A percentile compares a stretch with the other conserved stretches of the same genome.
Evolutionary conservation across 2,113 vertebrate species (phyloP).

Genomic region (Mormyrus lacerda): DNA sequence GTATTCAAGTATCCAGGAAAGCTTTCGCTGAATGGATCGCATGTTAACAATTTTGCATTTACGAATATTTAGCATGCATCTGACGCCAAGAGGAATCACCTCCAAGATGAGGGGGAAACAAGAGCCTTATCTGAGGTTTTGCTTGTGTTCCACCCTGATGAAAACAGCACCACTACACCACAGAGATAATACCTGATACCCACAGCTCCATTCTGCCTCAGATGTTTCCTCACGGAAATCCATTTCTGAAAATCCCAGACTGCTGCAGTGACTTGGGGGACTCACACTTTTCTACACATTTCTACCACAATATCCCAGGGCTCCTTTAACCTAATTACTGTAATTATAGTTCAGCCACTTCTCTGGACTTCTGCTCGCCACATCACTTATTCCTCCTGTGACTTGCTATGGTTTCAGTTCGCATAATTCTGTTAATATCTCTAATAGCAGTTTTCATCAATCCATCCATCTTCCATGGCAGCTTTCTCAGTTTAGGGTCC

Average conservation of each 20-base stretch:
- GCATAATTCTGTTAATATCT: neutral
- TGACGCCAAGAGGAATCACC: neutral
- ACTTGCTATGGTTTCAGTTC: neutral
- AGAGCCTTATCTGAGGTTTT: neutral
- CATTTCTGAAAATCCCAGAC: neutral
- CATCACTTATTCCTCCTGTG: neutral
- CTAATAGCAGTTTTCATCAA: neutral
- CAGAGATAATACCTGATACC: neutral
- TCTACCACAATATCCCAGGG: neutral
- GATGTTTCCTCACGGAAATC: neutral
- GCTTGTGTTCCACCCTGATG: neutral
- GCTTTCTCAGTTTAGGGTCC: neutral
- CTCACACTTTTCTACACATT: neutral
- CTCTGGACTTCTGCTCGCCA: neutral
- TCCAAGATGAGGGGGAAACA: neutral
- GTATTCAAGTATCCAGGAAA: neutral
- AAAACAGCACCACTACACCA: neutral
- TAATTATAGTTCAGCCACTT: neutral
- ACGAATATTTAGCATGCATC: neutral
- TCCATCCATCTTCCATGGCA: neutral
- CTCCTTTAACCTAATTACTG: slow-evolving; percentile 6
- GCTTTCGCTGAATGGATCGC: neutral
- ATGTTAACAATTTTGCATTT: neutral
- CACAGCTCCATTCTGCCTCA: neutral
- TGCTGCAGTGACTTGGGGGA: neutral